Percentiles rank a stretch among this genome's conserved stretches.
These are phyloP conservation scores for Chironex yamaguchii DNA, from an alignment of 30 jellyfish, hydroid and myxozoan genomes.

Conservation along the genomic window DNA sequence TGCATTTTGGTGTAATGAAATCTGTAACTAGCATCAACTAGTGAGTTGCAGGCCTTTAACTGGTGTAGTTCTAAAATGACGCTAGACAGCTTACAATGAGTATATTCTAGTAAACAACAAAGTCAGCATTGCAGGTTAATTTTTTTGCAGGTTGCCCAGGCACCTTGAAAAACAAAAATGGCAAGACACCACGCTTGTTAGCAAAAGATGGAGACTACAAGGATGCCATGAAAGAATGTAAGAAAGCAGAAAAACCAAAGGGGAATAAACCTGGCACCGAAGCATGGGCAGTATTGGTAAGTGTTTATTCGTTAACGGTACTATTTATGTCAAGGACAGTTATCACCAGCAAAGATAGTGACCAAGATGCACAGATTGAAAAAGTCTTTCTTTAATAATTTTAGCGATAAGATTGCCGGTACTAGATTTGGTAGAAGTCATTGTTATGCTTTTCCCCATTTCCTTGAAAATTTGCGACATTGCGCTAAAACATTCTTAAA, in stretches of 20 bases:
- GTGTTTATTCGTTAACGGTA: neutral
- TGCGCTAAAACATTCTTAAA: too few species aligned
- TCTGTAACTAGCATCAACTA: too few species aligned
- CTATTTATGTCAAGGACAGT: too few species aligned
- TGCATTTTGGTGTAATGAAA: too few species aligned
- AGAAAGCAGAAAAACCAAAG: constrained; percentile 83
- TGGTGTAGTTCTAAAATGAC: too few species aligned
- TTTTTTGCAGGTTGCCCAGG: constrained; percentile 82
- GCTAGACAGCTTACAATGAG: too few species aligned
- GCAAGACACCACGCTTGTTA: constrained; percentile 75
- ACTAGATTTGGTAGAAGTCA: neutral
- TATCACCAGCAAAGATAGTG: neutral
- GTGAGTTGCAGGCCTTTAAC: too few species aligned
- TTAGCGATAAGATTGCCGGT: too few species aligned
- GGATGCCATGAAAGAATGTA: constrained; percentile 87
- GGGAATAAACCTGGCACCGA: constrained; percentile 86
- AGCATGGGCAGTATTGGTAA: constrained; percentile 79
- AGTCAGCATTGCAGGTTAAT: too few species aligned
- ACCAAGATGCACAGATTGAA: neutral
- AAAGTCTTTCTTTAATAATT: neutral
- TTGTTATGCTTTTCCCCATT: too few species aligned
- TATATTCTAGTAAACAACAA: too few species aligned
- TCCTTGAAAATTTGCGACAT: too few species aligned
- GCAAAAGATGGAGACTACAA: constrained; percentile 85
- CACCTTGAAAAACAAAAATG: constrained; percentile 64